Conservation (phyloP, 2,797 vertebrate genomes). For the Crenuchus spilurus region DNA sequence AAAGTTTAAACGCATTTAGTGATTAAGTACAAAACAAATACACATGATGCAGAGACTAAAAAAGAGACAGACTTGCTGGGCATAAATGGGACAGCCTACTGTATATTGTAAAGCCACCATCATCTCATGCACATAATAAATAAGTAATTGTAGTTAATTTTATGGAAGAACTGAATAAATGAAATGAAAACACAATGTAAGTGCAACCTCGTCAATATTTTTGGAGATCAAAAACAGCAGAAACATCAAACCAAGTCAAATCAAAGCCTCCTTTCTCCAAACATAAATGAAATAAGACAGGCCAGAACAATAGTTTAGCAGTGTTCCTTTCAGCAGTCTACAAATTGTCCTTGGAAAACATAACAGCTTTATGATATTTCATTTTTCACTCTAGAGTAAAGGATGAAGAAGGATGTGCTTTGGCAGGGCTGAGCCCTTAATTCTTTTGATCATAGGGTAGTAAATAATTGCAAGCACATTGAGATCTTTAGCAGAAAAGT, state of each 20-base stretch:
- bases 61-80: not conserved
- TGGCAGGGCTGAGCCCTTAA: not conserved
- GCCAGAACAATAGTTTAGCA: not conserved
- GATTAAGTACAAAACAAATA: not conserved
- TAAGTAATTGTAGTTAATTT: not conserved
- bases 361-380: not conserved
- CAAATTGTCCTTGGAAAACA: conserved; percentile 13
- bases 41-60: not conserved
- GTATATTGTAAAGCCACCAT: not conserved
- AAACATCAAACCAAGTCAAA: not conserved
- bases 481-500: not conserved
- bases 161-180: not conserved
- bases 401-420: not conserved
- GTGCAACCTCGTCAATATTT: not conserved
- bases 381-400: not conserved
- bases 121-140: not conserved
- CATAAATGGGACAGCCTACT: not conserved
- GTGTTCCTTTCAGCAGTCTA: not conserved
- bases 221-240: not conserved
- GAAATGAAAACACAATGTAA: too few relatives aligned
- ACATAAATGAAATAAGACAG: not conserved
- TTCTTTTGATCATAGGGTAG: not conserved
- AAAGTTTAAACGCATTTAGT: not conserved
- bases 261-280: not conserved
- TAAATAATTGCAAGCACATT: conserved; percentile 50